A percentile compares a stretch with the other conserved stretches of the same genome.
Conservation (phyloP, 2,888 invertebrate species). For the Netelia inedita region DNA sequence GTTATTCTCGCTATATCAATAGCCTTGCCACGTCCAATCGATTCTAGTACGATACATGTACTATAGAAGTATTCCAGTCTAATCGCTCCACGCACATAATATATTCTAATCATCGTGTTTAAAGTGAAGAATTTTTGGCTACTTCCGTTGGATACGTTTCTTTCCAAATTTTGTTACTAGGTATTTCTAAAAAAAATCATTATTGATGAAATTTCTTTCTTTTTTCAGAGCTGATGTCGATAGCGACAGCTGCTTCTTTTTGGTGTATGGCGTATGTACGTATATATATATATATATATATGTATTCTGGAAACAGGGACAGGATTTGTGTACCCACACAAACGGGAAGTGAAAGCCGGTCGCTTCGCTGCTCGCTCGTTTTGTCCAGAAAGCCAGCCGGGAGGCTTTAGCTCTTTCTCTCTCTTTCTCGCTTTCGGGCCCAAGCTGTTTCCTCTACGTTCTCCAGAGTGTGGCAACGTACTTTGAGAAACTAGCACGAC, state of each 20-base stretch:
- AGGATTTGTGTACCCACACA: conserved; percentile 46
- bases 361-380: conserved; percentile 47
- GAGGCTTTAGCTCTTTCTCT: background rate
- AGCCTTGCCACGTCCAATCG: too few relatives aligned
- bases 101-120: too few relatives aligned
- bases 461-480: conserved; percentile 19
- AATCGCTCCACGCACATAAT: too few relatives aligned
- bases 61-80: too few relatives aligned
- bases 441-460: conserved; percentile 2
- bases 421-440: conserved; percentile 23
- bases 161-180: too few relatives aligned
- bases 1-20: background rate
- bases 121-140: too few relatives aligned
- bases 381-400: conserved; percentile 4
- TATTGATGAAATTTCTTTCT: too few relatives aligned
- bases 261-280: background rate
- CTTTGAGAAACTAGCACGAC: conserved; percentile 59
- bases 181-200: too few relatives aligned
- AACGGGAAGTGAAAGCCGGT: conserved; percentile 64
- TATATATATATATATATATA: background rate
- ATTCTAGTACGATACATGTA: too few relatives aligned
- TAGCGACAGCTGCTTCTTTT: background rate
- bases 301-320: background rate
- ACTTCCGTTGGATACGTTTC: too few relatives aligned
- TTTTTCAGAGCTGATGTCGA: background rate